phyloP scores from a whole-genome alignment of 1,140 invertebrate genomes.

The Ericerus pela region DNA sequence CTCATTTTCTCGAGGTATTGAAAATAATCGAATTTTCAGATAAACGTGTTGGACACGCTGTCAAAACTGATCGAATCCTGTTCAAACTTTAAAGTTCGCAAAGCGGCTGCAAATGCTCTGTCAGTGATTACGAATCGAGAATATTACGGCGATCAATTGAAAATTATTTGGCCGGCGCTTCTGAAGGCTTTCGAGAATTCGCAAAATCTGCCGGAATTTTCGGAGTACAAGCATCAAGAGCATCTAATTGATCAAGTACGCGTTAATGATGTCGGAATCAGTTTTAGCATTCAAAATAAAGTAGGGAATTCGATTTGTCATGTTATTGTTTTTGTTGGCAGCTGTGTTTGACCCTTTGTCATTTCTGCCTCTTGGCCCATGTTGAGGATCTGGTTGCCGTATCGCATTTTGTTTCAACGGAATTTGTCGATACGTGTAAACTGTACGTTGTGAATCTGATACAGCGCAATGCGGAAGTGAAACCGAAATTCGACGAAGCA shows the following conservation, averaged over 20 bases:
- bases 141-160: conserved; percentile 44
- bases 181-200: conserved; percentile 54
- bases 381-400: too few relatives aligned
- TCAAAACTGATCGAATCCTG: conserved; percentile 37
- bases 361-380: too few relatives aligned
- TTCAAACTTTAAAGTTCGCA: conserved; percentile 55
- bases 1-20: neutral
- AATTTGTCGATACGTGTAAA: too few relatives aligned
- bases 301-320: too few relatives aligned
- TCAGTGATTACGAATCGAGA: conserved; percentile 38
- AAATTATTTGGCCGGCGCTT: conserved; percentile 48
- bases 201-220: conserved; percentile 55
- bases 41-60: conserved; percentile 5
- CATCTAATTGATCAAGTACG: conserved; percentile 45
- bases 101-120: conserved; percentile 63
- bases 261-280: too few relatives aligned
- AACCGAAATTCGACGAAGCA: too few relatives aligned
- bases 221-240: conserved; percentile 65
- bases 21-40: neutral
- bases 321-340: too few relatives aligned
- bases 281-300: too few relatives aligned
- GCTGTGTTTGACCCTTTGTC: too few relatives aligned
- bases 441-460: too few relatives aligned
- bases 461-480: too few relatives aligned
- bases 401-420: too few relatives aligned